Evolutionary conservation across 2,888 invertebrate genomes (phyloP), one percentile per base, ranked within the genome.

Genomic region (Nesidiocoris tenuis): DNA sequence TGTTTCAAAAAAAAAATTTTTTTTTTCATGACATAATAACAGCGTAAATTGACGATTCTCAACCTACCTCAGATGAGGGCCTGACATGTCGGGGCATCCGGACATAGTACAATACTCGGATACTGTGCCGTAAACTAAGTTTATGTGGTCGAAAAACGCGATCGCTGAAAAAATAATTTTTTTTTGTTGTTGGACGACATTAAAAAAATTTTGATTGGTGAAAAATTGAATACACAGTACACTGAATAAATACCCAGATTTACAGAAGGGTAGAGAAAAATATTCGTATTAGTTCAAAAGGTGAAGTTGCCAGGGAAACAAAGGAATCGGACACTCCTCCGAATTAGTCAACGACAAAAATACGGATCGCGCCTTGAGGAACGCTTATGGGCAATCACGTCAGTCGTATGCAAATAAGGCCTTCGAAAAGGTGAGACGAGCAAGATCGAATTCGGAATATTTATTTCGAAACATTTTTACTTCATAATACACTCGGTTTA

Each of bases 91-190:
- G 80, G 96, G 92, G 87, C 99, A 99, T 82, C 91, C 90, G 81
- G 92, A 92, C 85, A 93, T 91, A 83, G 96, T 96, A 89, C 99
- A 99, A 89, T 95, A 97, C 89, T 98, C 98, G 82, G 97, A 96
- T 87, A 99, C 92, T 81, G 96, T 93, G 85, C 98, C 98, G 87
- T 98, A 98, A 83, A 99, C 90, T 87, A 98, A 89, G 87, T 98
- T 99, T 82, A 98, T 95, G 87, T 99, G 98, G 86, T 99, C 97
- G 86, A 99, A 99, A 84, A 98, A 93, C 88, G 96, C 95, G 86
- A 97, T 90, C 80, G 95, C 94, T 94, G 86, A 57, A 88, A 88
- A 64, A 77, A 79, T 74, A 79, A 17, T n/a, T n/a, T 2, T 55
- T n/a, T n/a, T n/a, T n/a, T n/a, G n/a, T n/a, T n/a, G n/a, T n/a